Base-by-base conservation (phyloP, 1,140 invertebrate species). In the Dreissena polymorpha region DNA sequence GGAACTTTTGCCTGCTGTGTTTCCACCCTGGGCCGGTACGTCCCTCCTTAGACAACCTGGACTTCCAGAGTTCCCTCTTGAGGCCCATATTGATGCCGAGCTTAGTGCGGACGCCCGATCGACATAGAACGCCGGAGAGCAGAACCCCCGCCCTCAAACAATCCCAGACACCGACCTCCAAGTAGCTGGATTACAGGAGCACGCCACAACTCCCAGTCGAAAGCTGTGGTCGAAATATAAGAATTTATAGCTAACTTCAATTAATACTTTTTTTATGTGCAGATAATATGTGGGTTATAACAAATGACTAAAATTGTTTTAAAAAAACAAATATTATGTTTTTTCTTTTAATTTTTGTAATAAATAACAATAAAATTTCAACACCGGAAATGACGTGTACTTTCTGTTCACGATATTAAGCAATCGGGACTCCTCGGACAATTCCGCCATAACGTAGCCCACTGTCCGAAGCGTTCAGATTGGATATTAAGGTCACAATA, bases 21-120 rank as follows among this genome's bases (percentile, higher is more conserved):
- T 97, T 96, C 97, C 96, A 96, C 96, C 96, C 97, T 98, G 97
- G 96, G 97, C 97, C 97, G 96, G 95, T 98, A 94, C 97, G 95
- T 96, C 96, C 95, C 96, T 98, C 97, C 95, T 98, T 94, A 95
- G 92, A 88, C 94, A 96, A 97, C 97, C 97, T 98, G 97, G 96
- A 84, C 73, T 39, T 39, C 70, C 23, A 49, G 65, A 67, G 72
- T 53, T 83, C 81, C 81, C 81, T 25, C 67, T 60, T 69, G 51
- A 60, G 65, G 67, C 65, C 97, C 97, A 97, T 97, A 96, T 97
- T 96, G 96, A 97, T 96, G 96, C 96, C 96, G 94, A 95, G 96
- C 96, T 94, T 94, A 94, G 94, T 92, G 94, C 92, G 94, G 94
- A 94, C 94, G 90, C 93, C 94, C 92, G 93, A 94, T 94, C 94